Evolutionary conservation across 1,140 invertebrate genomes (phyloP), one percentile per base, ranked within the genome.

Genomic region (Drosophila mauritiana): DNA sequence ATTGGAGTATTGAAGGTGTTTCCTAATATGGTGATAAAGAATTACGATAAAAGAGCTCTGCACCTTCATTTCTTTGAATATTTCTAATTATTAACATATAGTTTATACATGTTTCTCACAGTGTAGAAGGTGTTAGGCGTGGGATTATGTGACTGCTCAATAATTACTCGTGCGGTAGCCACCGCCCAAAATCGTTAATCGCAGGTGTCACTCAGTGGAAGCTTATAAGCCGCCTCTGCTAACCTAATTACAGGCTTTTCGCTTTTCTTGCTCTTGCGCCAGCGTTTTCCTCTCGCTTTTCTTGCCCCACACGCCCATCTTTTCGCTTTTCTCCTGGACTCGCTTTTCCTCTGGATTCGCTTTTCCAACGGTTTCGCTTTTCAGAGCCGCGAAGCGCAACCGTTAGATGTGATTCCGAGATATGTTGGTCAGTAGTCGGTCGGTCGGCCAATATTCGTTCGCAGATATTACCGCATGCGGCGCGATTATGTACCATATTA

Each of bases 361-460:
- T 64, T 64, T 63, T 42, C 36, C 45, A 37, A 12, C 17, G 31
- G 36, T 45, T 22, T 53, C 48, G 43, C 52, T 55, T 51, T 45
- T 52, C 43, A 51, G 45, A 48, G 65, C 65, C 58, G 22, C 58
- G 58, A 75, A 73, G 79, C 79, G 83, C 56, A 88, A 86, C 83
- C 61, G 67, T 76, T 57, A 55, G 83, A 76, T 82, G 78, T 57
- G 83, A 88, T 88, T 82, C 84, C 63, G 46, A 86, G 83, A 88
- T 88, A 76, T 31, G 31, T 8, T 8, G 10, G 31, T 31, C 31
- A 31, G 31, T 31, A 31, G 31, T 31, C 8, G 7, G 57, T 57
- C 22, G 55, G 20, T 56, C 25, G 48, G 46, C 52, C 67, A 67
- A 73, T 43, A 43, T 43, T 43, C 42, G 42, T 57, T 46, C 55